Conservation (phyloP, 2,888 invertebrate genomes). For the Eumacrocentrus americanus region DNA sequence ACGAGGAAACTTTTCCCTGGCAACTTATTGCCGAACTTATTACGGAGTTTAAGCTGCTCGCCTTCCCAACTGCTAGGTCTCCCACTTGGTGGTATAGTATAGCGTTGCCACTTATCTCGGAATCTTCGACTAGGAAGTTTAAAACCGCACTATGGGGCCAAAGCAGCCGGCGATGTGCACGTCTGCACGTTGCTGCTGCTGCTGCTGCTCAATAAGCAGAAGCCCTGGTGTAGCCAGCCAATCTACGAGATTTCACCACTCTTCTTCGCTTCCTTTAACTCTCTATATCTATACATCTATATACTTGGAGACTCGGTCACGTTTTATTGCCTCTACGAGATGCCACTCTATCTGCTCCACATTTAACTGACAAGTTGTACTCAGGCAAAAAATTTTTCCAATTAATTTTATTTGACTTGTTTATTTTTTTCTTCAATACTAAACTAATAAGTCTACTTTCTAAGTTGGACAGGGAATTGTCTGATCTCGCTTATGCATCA, state of each 20-base stretch:
- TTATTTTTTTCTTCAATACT: not conserved
- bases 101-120: slow-evolving; percentile 47
- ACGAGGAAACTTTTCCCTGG: slow-evolving; percentile 42
- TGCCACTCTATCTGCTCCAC: not conserved
- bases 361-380: not conserved
- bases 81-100: slow-evolving; percentile 16
- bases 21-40: slow-evolving; percentile 54
- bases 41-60: slow-evolving; percentile 48
- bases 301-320: not conserved
- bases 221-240: slow-evolving; percentile 4
- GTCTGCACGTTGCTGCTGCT: slow-evolving; percentile 19
- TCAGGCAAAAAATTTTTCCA: not conserved
- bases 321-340: not conserved
- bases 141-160: slow-evolving; percentile 33
- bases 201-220: slow-evolving; percentile 25
- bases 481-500: no score
- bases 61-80: slow-evolving; percentile 4
- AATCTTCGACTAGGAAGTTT: slow-evolving; percentile 50
- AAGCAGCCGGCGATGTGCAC: slow-evolving; percentile 26
- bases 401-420: not conserved
- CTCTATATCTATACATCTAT: not conserved
- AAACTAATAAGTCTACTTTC: no score
- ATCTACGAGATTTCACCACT: slow-evolving; percentile 14
- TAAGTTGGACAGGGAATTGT: no score
- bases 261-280: not conserved